A percentile compares a stretch with the other conserved stretches of the same genome.
phyloP scores from a whole-genome alignment of 2,888 invertebrate genomes.

The Leptopilina syphax region DNA sequence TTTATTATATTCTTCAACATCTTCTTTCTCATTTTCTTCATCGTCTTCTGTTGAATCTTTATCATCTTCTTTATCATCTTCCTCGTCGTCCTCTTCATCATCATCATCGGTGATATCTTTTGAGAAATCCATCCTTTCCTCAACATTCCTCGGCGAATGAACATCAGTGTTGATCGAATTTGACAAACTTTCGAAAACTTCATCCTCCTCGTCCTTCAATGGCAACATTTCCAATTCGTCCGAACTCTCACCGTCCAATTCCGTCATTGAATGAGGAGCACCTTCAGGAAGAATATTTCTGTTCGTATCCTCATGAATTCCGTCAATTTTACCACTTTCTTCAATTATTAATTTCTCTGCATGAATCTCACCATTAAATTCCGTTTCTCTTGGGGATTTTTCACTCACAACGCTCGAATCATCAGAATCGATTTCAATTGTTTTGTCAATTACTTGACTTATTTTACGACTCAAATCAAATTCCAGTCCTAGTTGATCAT shows the following conservation, averaged over 20 bases:
- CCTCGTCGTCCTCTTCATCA: no score
- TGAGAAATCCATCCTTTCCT: not conserved
- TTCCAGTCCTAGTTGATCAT: no score
- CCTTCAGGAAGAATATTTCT: conserved; percentile 25
- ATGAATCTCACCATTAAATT: conserved; percentile 15
- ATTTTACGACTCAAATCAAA: not conserved
- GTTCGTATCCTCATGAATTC: conserved; percentile 20
- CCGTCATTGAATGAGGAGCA: conserved; percentile 1
- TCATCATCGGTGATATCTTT: conserved; percentile 5
- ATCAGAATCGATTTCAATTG: conserved; percentile 8
- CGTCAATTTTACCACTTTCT: conserved; percentile 49
- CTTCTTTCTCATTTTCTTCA: no score
- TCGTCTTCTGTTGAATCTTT: no score
- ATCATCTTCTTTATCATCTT: no score
- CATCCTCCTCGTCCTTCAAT: conserved; percentile 37
- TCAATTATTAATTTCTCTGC: conserved; percentile 4
- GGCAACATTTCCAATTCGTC: conserved; percentile 47
- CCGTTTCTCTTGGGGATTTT: not conserved
- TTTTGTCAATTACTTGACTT: not conserved
- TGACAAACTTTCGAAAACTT: conserved; percentile 58
- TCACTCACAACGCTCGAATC: not conserved
- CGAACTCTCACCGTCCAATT: conserved; percentile 48
- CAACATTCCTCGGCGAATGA: not conserved
- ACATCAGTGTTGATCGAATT: conserved; percentile 47
- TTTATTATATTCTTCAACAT: no score